Base-by-base conservation (phyloP, 2,113 vertebrate species). In the Xiphophorus couchianus region DNA sequence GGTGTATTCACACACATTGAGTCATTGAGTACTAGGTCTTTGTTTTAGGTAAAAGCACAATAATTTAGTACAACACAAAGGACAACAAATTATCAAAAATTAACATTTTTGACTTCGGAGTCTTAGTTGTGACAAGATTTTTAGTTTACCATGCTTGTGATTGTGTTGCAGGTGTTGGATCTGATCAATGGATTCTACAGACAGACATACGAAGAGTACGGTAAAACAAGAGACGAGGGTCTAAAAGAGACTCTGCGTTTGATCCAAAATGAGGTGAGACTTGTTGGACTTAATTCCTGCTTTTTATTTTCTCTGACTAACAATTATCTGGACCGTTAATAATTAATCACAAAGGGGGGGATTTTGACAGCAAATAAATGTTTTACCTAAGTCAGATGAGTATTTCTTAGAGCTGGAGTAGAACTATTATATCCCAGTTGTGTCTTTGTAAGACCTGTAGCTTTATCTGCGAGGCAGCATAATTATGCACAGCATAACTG, bases 181-280 rank as follows among this genome's bases (percentile, higher is more conserved):
- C 95, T 97, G 68, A 77, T 99, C 35, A 92, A 96, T 70, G 37
- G 87, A 0, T 97, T 97, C 82, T 99, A 99, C 86, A 31, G 1
- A 14, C 91, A 96, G 37, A 95, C 95, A 1, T 97, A 97, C 77
- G 66, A 28, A 0, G 95, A 96, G 51, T 96, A 89, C 54, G 74
- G 93, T 72, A 5, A 5, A 0, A 81, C 8, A 30, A 80, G 84
- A 66, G 93, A 96, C 3, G 25, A 14, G 8, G 86, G 84, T 51
- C 82, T 92, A 65, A 95, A 66, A 84, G 94, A 97, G 3, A 97
- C 96, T 0, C 93, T 99, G 69, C 94, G 80, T 27, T 85, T 95
- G 62, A 95, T 99, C 87, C 97, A 99, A 71, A 66, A 74, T 0
- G 86, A 96, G 81, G 97, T 99, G 93, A 90, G 95, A 5, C 3